These are phyloP conservation scores for Coptodon rendalli DNA, from an alignment of 2,113 vertebrate genomes.

Conservation along the genomic window DNA sequence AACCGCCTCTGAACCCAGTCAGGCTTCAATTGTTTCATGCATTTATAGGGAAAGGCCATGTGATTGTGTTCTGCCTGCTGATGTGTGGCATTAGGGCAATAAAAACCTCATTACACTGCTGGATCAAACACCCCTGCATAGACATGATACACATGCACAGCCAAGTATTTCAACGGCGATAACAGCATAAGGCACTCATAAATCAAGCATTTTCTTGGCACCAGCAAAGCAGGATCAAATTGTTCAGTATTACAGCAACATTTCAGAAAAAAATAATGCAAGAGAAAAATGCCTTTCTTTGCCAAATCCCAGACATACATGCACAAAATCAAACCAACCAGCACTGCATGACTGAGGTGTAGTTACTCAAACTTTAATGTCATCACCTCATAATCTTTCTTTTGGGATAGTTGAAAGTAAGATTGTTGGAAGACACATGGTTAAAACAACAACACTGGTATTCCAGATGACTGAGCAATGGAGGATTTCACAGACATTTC, in stretches of 20 bases:
- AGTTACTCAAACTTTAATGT: background rate
- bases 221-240: background rate
- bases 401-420: background rate
- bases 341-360: accelerated
- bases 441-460: background rate
- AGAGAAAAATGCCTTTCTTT: background rate
- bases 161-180: background rate
- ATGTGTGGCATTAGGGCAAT: conserved; percentile 27
- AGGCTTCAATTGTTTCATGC: background rate
- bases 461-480: background rate
- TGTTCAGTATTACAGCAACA: background rate
- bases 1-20: conserved; percentile 26
- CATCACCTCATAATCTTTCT: background rate
- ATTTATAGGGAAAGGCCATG: background rate
- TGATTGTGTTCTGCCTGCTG: conserved; percentile 31
- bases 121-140: background rate
- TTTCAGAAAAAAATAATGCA: accelerated
- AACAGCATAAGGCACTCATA: background rate
- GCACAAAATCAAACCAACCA: background rate
- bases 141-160: background rate
- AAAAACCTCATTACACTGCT: conserved; percentile 39
- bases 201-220: background rate
- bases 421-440: background rate
- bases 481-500: background rate
- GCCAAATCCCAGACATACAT: background rate